Evolutionary conservation across 2,113 vertebrate species (phyloP).

Genomic region (Cephalopholis sonnerati): DNA sequence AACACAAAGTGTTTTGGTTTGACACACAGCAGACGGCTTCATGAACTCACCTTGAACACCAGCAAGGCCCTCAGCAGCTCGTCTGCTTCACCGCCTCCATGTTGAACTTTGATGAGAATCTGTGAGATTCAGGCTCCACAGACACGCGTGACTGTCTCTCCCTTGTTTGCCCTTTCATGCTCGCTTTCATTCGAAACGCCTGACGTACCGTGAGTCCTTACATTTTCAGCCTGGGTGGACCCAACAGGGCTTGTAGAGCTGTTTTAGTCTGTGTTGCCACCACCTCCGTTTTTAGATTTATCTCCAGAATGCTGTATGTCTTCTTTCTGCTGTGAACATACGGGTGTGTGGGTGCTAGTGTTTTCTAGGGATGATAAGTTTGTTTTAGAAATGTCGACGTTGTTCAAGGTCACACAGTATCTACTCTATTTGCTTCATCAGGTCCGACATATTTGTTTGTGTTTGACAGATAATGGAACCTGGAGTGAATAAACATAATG

Average conservation of each 20-base stretch:
- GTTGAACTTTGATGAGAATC: conserved; percentile 19
- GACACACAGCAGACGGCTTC: not conserved
- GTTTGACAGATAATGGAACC: not conserved
- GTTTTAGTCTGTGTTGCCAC: not conserved
- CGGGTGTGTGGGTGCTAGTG: not conserved
- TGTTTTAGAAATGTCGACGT: conserved; percentile 12
- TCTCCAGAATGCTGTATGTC: not conserved
- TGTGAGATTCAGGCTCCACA: conserved; percentile 15
- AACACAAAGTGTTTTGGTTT: not conserved
- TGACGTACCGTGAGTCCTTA: conserved; percentile 19
- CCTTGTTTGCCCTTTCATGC: conserved; percentile 12
- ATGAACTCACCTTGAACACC: conserved; percentile 23
- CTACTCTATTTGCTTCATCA: not conserved
- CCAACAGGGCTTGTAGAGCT: not conserved
- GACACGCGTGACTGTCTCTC: not conserved
- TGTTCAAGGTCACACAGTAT: not conserved
- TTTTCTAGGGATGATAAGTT: not conserved
- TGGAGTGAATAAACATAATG: not conserved
- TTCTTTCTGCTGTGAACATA: not conserved
- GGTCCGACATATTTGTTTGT: not conserved
- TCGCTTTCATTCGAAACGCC: conserved; percentile 32
- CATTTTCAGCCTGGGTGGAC: conserved; percentile 12
- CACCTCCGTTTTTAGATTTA: conserved; percentile 16
- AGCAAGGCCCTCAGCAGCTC: not conserved
- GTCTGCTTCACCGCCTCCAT: conserved; percentile 6